These are phyloP conservation scores for Halesus radiatus DNA, from an alignment of 1,140 invertebrate species.

Conservation along the genomic window DNA sequence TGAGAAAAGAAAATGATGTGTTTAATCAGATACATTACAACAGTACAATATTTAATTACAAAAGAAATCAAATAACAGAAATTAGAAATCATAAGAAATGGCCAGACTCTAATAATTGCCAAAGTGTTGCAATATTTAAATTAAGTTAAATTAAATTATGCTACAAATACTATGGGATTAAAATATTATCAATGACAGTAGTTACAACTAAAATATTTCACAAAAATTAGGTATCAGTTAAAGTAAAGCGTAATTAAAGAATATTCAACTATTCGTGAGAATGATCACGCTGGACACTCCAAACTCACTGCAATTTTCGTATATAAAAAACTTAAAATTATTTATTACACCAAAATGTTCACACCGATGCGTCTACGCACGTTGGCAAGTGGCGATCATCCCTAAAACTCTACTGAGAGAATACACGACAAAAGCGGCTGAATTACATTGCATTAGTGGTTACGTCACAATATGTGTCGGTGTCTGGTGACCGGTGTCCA, in stretches of 20 bases:
- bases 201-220: slow-evolving; percentile 33
- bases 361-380: not conserved
- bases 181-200: slow-evolving; percentile 22
- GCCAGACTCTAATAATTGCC: slow-evolving; percentile 5
- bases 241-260: slow-evolving; percentile 42
- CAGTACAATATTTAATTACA: too few species aligned
- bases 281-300: slow-evolving; percentile 18
- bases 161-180: slow-evolving; percentile 4
- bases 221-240: slow-evolving; percentile 41
- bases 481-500: too few species aligned
- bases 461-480: too few species aligned
- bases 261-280: slow-evolving; percentile 37
- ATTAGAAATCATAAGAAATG: not conserved
- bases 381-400: slow-evolving; percentile 15
- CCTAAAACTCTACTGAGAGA: too few species aligned
- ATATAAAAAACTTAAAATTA: slow-evolving; percentile 17
- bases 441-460: too few species aligned
- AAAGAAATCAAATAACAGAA: too few species aligned
- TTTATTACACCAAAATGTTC: slow-evolving; percentile 13
- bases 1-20: too few species aligned
- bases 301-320: slow-evolving; percentile 29
- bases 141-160: slow-evolving; percentile 4
- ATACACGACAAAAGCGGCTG: too few species aligned
- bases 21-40: too few species aligned
- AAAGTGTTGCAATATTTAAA: not conserved